A percentile compares a stretch with the other conserved stretches of the same genome.
phyloP scores from a whole-genome alignment of 2,113 vertebrate genomes.

The Oreotrochilus melanogaster region DNA sequence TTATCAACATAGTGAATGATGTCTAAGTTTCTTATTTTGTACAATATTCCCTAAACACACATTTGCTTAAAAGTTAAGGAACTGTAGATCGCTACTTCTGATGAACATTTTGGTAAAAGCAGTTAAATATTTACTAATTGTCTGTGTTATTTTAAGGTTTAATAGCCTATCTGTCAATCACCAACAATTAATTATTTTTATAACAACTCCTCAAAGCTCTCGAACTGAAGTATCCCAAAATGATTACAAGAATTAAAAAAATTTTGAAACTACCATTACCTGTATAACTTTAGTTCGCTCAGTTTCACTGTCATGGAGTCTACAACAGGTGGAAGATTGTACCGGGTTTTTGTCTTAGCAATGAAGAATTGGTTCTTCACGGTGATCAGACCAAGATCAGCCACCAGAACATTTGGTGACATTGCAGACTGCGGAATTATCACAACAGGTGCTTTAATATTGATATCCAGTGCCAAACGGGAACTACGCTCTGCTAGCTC shows the following conservation, averaged over 20 bases:
- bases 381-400: conserved; percentile 92
- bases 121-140: not conserved
- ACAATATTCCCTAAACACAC: not conserved
- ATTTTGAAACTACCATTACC: conserved; percentile 74
- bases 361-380: conserved; percentile 88
- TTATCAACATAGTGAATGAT: not conserved
- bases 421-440: conserved; percentile 92
- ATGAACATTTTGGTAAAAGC: not conserved
- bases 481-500: conserved; percentile 89
- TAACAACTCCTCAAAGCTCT: not conserved
- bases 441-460: conserved; percentile 94
- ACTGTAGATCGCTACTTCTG: not conserved
- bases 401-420: conserved; percentile 91
- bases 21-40: not conserved
- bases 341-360: conserved; percentile 76
- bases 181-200: not conserved
- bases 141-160: not conserved
- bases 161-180: not conserved
- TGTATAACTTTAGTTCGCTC: conserved; percentile 94
- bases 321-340: conserved; percentile 88
- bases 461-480: conserved; percentile 86
- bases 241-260: not conserved
- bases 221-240: not conserved
- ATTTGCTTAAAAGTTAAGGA: not conserved
- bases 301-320: conserved; percentile 90